Percentiles rank a stretch among this genome's conserved stretches.
Conservation (phyloP, 2,888 invertebrate species). For the Lissonota sp. region DNA sequence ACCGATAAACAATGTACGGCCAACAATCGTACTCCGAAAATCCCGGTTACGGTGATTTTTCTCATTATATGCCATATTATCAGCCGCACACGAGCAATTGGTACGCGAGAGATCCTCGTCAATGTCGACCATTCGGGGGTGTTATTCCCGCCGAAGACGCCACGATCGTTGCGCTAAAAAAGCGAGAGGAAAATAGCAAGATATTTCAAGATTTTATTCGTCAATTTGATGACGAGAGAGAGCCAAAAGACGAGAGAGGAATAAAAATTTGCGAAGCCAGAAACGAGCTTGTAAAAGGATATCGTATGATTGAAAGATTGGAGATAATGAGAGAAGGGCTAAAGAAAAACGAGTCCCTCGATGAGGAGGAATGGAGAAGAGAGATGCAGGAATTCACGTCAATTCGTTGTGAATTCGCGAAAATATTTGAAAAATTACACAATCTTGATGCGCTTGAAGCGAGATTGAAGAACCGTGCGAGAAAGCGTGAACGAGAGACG, state of each 20-base stretch:
- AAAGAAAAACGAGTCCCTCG: slow-evolving; percentile 83
- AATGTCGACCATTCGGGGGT: not conserved
- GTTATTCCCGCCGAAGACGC: not conserved
- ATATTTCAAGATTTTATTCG: slow-evolving; percentile 73
- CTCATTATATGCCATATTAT: slow-evolving; percentile 33
- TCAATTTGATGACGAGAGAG: slow-evolving; percentile 32
- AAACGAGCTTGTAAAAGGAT: slow-evolving; percentile 77
- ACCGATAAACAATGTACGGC: slow-evolving; percentile 39
- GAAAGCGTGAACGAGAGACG: slow-evolving; percentile 85
- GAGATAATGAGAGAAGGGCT: slow-evolving; percentile 83
- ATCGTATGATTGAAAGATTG: slow-evolving; percentile 80
- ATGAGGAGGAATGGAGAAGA: slow-evolving; percentile 86
- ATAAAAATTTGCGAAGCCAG: slow-evolving; percentile 82
- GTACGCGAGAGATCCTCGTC: slow-evolving; percentile 20
- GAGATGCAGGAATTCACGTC: slow-evolving; percentile 85
- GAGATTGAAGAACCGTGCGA: slow-evolving; percentile 82
- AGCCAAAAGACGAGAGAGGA: slow-evolving; percentile 39
- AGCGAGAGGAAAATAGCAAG: slow-evolving; percentile 70
- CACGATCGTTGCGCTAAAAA: slow-evolving; percentile 51
- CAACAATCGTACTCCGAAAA: slow-evolving; percentile 35
- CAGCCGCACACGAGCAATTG: slow-evolving; percentile 23
- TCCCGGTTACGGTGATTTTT: slow-evolving; percentile 12
- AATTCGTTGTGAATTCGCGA: slow-evolving; percentile 84
- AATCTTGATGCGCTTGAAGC: slow-evolving; percentile 78
- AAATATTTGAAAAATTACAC: slow-evolving; percentile 79